Evolutionary conservation across 2,888 invertebrate genomes (phyloP), one percentile per base, ranked within the genome.

Genomic region (Latheticus oryzae): DNA sequence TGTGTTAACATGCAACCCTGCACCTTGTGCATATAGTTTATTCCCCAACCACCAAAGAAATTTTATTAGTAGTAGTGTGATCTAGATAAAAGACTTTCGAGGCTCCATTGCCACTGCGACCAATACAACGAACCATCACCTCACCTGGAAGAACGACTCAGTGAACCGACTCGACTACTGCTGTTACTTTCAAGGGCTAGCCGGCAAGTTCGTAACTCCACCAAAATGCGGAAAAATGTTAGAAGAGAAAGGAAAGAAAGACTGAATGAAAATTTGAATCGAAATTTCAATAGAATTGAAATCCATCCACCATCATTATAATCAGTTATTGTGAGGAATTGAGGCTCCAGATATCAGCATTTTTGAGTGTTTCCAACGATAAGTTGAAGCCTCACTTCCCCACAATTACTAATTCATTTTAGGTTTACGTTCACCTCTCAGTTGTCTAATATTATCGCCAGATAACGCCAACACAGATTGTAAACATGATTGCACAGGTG

Each of bases 41-140:
- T 65, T 64, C 66, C 70, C 76, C 74, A 75, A 73, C 71, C 74
- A 74, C 75, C 74, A 73, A 65, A 66, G 63, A 68, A 65, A 65
- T 28, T 51, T 58, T 58, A 64, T n/a, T n/a, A n/a, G n/a, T n/a
- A n/a, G 58, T 55, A 65, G 66, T 58, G 66, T 61, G 58, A 60
- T 60, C 56, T 60, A 60, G 48, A 50, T 51, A 57, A 43, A 45
- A 47, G 54, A 47, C 40, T 58, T 60, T 66, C 53, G 60, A 62
- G 59, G 65, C 43, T 69, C 70, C 70, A 64, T 69, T 67, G 64
- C 60, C 53, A 69, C n/a, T n/a, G n/a, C 63, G 58, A 69, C 67
- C 67, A 59, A 47, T 30, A 56, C 45, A 65, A 64, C 69, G 59
- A 56, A 63, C 65, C 65, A 63, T 65, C 61, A 65, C 65, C 65